phyloP scores from a whole-genome alignment of 2,888 invertebrate genomes.

The Halocaridina rubra region DNA sequence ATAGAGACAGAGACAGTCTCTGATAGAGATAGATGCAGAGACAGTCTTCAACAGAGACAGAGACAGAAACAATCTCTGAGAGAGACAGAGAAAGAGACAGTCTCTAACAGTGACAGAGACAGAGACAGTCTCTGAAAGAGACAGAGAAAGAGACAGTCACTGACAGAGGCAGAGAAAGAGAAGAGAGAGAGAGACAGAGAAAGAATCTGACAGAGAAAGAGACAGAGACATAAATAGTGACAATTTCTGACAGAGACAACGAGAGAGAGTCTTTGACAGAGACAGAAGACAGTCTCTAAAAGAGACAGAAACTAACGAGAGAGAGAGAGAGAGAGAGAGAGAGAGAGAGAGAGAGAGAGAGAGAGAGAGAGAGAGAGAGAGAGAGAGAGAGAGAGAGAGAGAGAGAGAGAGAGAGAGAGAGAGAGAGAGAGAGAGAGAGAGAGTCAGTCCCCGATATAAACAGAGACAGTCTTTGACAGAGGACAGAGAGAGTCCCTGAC shows the following conservation, averaged over 20 bases:
- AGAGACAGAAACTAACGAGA: not conserved
- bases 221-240: not conserved
- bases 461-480: not conserved
- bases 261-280: not conserved
- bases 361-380: not conserved
- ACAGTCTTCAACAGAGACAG: too few species aligned
- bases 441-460: not conserved
- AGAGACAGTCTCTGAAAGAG: too few species aligned
- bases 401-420: not conserved
- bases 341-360: not conserved
- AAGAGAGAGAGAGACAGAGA: constrained; percentile 8
- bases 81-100: constrained; percentile 3
- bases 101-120: too few species aligned
- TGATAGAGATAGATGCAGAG: too few species aligned
- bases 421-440: not conserved
- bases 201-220: not conserved
- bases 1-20: too few species aligned
- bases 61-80: too few species aligned
- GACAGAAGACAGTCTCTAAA: not conserved
- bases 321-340: not conserved
- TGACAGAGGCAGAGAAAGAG: not conserved
- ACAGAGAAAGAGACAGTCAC: too few species aligned
- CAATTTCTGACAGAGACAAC: not conserved
- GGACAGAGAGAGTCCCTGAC: too few species aligned
- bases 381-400: not conserved